Evolutionary conservation across 2,888 invertebrate species (phyloP), one percentile per base, ranked within the genome.

Genomic region (Nebria salina): DNA sequence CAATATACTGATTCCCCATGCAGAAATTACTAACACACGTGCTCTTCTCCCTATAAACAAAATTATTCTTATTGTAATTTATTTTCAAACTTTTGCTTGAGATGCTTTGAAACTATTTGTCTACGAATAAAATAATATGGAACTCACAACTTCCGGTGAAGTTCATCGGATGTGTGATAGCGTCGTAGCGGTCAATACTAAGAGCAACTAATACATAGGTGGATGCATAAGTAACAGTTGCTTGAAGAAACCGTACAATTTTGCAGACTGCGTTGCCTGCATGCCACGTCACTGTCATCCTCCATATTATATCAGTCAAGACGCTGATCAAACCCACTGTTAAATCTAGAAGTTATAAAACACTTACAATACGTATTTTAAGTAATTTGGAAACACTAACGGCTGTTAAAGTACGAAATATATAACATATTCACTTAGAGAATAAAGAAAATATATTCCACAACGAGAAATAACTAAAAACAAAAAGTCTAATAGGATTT

Each of bases 121-220:
- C 2, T 4, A 34, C 34, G 34, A 34, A 34, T 34, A 34, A 34
- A 34, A 34, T 34, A 34, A 34, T 34, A 34, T 34, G 5, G 34
- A 34, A 95, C 97, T 95, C 91, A 97, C 97, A 97, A 88, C 97
- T 96, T 86, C 96, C 96, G 77, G 96, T 96, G 89, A 97, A 97
- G 90, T 97, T 97, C 96, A 97, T 96, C 0, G 97, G 97, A 89
- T 96, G 95, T 13, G 96, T 96, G 86, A 97, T 97, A 83, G 97
- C 97, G 86, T 97, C 97, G 87, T 97, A 97, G 85, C 97, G 92
- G 90, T 97, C 97, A 86, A 97, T 96, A 86, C 96, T 97, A 82
- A 97, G 91, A 2, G 97, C 97, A 34, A 97, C 97, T 81, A 97
- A 91, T 43, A 97, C 97, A 87, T 97, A 97, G 0, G 97, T 97